Evolutionary conservation across 2,888 invertebrate species (phyloP), one percentile per base, ranked within the genome.

Genomic region (Xylota segnis): DNA sequence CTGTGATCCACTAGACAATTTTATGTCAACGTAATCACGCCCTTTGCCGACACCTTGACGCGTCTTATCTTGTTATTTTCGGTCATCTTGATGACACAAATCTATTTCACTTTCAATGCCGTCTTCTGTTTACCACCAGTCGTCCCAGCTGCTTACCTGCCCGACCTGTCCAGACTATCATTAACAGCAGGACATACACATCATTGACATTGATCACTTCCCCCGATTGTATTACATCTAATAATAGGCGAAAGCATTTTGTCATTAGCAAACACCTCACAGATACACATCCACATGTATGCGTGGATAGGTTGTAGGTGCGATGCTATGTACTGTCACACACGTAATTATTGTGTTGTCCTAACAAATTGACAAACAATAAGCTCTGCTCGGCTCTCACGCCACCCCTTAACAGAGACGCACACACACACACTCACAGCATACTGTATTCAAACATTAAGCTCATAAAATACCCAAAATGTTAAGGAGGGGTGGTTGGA

Each of bases 291-390:
- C 52, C 56, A 56, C n/a, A 70, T n/a, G n/a, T n/a, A n/a, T n/a
- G n/a, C n/a, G n/a, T n/a, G n/a, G 12, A 45, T 18, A 37, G 9
- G 27, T 61, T 54, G 76, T 75, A 76, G 65, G 81, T 77, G 76
- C 47, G 65, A 52, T 65, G 54, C 18, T 71, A 65, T 79, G 45
- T 71, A 86, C 70, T 82, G 72, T 77, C 76, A 71, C 63, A 86
- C 81, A 82, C 81, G 86, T 86, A 86, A 86, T 86, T 86, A 86
- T 82, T 76, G 54, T 86, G 86, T 86, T 86, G 76, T 72, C 86
- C 76, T 82, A 82, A 63, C 86, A 86, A 86, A 86, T 86, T 86
- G 86, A 86, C 86, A 86, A 86, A 86, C 86, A 86, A 86, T 82
- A 65, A 86, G 68, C 82, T 86, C 82, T 66, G 54, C 81, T 78